Conservation (phyloP, 2,113 vertebrate genomes). For the Nicator chloris region DNA sequence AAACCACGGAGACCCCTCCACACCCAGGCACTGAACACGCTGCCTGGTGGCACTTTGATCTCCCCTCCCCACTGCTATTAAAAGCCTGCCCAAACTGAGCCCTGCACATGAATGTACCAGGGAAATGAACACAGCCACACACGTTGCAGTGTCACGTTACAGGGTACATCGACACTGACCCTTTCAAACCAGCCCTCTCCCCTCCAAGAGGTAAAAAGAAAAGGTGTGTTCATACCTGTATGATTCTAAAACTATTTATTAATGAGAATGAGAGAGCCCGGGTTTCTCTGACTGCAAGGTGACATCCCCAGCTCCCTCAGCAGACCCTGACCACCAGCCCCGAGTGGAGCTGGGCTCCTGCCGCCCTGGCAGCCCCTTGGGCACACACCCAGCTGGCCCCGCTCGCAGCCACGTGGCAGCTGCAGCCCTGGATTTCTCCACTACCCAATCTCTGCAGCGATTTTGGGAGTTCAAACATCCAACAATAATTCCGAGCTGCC, state of each 20-base stretch:
- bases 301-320: neutral
- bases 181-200: neutral
- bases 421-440: neutral
- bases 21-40: accelerated
- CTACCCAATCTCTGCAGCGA: neutral
- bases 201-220: neutral
- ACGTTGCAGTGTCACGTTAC: accelerated
- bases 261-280: neutral
- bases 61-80: neutral
- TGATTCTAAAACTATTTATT: neutral
- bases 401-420: accelerated
- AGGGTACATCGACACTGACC: accelerated
- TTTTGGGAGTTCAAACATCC: neutral
- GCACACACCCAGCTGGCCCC: neutral
- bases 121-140: neutral
- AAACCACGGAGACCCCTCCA: neutral
- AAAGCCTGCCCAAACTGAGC: neutral
- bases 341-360: neutral
- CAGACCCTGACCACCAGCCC: neutral
- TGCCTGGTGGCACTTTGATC: neutral
- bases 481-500: neutral
- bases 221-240: neutral
- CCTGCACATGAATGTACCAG: neutral
- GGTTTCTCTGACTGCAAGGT: neutral
- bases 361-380: neutral